Evolutionary conservation across 2,113 vertebrate genomes (phyloP).

Genomic region (Chaetura pelagica): DNA sequence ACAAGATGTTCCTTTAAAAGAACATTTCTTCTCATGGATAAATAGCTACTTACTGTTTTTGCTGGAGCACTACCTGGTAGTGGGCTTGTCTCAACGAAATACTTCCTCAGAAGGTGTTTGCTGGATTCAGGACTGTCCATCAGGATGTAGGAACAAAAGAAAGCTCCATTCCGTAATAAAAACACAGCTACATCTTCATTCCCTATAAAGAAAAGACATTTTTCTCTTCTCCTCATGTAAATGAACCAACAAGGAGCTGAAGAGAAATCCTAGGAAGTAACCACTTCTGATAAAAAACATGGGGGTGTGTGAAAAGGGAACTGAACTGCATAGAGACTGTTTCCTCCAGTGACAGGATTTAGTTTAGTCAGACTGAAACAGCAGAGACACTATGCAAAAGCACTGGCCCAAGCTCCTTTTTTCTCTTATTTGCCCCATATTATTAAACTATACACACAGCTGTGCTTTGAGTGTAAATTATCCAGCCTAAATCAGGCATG

Average conservation of each 20-base stretch:
- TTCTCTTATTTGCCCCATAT: not conserved
- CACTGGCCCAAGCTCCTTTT: not conserved
- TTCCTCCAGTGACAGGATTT: not conserved
- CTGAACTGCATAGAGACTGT: not conserved
- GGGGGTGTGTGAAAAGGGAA: not conserved
- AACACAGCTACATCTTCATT: constrained; percentile 89
- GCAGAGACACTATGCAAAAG: not conserved
- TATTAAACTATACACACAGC: not conserved
- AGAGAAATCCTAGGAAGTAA: constrained; percentile 59
- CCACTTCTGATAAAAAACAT: constrained; percentile 21
- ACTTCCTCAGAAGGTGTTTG: constrained; percentile 84
- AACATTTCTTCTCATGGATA: not conserved
- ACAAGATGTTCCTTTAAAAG: not conserved
- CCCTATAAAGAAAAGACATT: constrained; percentile 71
- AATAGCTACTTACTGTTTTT: constrained; percentile 72
- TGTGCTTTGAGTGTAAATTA: constrained; percentile 42
- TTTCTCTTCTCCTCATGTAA: not conserved
- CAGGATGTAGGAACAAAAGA: constrained; percentile 92
- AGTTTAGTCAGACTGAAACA: constrained; percentile 6
- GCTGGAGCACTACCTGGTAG: constrained; percentile 46
- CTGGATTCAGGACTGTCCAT: constrained; percentile 89
- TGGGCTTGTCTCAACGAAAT: constrained; percentile 73
- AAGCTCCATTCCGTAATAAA: constrained; percentile 90
- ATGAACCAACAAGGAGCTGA: constrained; percentile 8
- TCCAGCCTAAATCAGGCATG: not conserved